Evolutionary conservation across 2,797 vertebrate species (phyloP).

Genomic region (Phoebastria nigripes): DNA sequence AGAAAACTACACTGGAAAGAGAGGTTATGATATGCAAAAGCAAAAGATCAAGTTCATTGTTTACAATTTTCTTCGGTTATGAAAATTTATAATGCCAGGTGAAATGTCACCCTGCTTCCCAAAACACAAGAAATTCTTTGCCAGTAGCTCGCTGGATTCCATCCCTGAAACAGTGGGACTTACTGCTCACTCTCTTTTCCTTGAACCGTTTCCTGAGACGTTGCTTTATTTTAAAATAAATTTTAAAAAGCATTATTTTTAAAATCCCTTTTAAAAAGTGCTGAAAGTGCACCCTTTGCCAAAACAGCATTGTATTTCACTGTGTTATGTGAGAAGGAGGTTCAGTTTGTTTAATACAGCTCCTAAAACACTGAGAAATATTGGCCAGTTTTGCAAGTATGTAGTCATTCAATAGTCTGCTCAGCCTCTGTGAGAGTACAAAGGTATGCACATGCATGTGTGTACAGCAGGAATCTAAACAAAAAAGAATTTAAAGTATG

Average conservation of each 20-base stretch:
- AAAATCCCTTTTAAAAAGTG: background rate
- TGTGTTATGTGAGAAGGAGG: background rate
- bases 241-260: background rate
- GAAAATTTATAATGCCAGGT: background rate
- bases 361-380: background rate
- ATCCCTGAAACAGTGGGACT: background rate
- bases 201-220: background rate
- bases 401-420: background rate
- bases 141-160: background rate
- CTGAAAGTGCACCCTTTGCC: background rate
- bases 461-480: background rate
- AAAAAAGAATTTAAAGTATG: background rate
- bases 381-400: background rate
- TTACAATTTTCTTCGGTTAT: background rate
- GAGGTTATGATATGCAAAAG: background rate
- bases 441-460: background rate
- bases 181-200: background rate
- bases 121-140: background rate
- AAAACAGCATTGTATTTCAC: background rate
- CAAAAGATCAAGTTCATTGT: background rate
- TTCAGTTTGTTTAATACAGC: background rate
- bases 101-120: background rate
- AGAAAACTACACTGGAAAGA: background rate
- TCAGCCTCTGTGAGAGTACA: background rate
- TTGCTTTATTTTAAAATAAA: background rate